Base-by-base conservation (phyloP, 2,888 invertebrate genomes). In the Hipparchia sbordonii region DNA sequence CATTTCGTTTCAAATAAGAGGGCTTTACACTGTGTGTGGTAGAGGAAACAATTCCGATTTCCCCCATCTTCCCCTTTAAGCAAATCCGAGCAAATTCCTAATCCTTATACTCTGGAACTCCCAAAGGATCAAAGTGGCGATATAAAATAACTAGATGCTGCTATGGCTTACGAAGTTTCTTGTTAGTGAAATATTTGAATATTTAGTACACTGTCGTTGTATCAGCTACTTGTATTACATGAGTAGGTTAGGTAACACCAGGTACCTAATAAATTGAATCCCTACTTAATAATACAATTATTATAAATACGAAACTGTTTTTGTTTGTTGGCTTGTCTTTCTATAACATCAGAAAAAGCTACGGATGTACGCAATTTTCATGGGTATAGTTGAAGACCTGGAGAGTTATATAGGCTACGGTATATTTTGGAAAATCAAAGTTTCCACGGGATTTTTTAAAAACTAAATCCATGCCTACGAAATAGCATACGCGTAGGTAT, bases 11-110 rank as follows among this genome's bases (percentile, higher is more conserved):
- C 81, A 79, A 81, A 80, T 62, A 72, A 83, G 81, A 83, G 82
- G 83, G 84, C 85, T 87, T 86, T 84, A 81, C 84, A 84, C 82
- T 83, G 81, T 84, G 84, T 87, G 87, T 83, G 87, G 85, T 82
- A 80, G 82, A 87, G 89, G 86, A 87, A 92, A 90, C 89, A 90
- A 89, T 90, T 88, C 89, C 86, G 88, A 90, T 89, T 88, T 88
- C 87, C 88, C 84, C 84, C 84, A 82, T 84, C 84, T 87, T 85
- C 85, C 85, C 86, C 87, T 89, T 87, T 89, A 89, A 87, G 88
- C 86, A 90, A 91, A 92, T 90, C 89, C 88, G 81, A 86, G 87
- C 86, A 84, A 88, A 89, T 89, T 88, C 88, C 87, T 90, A 88
- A 91, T 89, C 89, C 89, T 86, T 88, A 88, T 89, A 89, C 85